Conservation (phyloP, 2,113 vertebrate species). For the Sprattus sprattus region DNA sequence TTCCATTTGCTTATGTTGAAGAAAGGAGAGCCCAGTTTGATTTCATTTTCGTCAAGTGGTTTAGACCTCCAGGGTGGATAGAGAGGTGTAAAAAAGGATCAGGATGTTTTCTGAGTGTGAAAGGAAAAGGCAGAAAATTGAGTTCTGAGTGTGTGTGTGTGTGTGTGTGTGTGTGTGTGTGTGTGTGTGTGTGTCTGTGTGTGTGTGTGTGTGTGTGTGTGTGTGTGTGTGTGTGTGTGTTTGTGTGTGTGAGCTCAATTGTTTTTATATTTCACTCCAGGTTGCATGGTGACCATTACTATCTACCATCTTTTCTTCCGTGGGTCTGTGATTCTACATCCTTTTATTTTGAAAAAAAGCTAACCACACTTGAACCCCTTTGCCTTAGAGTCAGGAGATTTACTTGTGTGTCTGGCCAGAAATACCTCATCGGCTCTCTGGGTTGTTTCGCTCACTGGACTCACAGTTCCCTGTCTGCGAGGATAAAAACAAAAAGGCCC, state of each 20-base stretch:
- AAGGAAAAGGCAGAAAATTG: background rate
- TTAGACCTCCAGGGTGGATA: conserved; percentile 9
- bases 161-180: too few species aligned
- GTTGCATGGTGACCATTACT: background rate
- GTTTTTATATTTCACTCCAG: too few species aligned
- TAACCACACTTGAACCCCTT: background rate
- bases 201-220: too few species aligned
- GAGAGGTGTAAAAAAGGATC: conserved; percentile 15
- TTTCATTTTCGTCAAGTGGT: background rate
- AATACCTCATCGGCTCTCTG: background rate
- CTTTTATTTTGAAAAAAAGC: background rate
- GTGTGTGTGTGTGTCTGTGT: too few species aligned
- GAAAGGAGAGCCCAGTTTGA: background rate
- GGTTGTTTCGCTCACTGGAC: background rate
- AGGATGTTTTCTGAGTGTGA: background rate
- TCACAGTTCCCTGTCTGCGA: background rate
- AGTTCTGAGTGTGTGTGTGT: background rate
- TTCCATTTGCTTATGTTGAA: background rate
- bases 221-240: background rate
- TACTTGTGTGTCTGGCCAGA: background rate
- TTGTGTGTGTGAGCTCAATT: too few species aligned
- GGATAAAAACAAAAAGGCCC: conserved; percentile 9
- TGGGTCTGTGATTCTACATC: background rate
- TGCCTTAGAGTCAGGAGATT: conserved; percentile 5
- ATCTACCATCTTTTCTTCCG: background rate